phyloP scores from a whole-genome alignment of 2,888 invertebrate species.

The Chrysomela aeneicollis region DNA sequence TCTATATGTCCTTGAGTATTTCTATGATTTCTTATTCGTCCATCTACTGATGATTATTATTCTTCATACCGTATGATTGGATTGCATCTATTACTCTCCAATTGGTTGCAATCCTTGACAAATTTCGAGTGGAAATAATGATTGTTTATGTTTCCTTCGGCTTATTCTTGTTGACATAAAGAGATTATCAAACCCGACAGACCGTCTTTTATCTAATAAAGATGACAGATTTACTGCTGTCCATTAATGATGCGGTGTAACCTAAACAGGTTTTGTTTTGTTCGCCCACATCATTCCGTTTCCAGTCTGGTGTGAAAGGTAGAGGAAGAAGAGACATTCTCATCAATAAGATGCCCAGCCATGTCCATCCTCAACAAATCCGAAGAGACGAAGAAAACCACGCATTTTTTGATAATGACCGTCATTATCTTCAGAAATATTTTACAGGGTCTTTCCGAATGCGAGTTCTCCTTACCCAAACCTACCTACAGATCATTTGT shows the following conservation, averaged over 20 bases:
- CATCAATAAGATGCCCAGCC: not conserved
- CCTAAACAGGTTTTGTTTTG: conserved; percentile 51
- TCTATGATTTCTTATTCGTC: no score
- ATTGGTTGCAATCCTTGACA: not conserved
- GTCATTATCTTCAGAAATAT: not conserved
- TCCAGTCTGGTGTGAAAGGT: conserved; percentile 8
- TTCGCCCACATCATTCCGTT: conserved; percentile 46
- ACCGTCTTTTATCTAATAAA: conserved; percentile 53
- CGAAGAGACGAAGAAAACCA: not conserved
- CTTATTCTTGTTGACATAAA: conserved; percentile 34
- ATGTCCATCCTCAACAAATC: conserved; percentile 7
- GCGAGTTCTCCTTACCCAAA: not conserved
- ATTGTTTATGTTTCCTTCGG: conserved; percentile 30
- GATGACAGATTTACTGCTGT: conserved; percentile 56
- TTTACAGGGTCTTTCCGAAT: not conserved
- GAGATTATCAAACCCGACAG: conserved; percentile 44
- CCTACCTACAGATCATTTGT: no score
- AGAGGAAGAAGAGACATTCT: conserved; percentile 3
- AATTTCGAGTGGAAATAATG: conserved; percentile 11
- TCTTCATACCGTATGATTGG: no score
- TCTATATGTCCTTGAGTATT: no score
- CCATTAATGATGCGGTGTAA: conserved; percentile 51
- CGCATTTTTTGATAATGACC: conserved; percentile 2
- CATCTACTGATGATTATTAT: no score
- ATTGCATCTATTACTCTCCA: no score